Percentiles rank a stretch among this genome's conserved stretches.
Conservation (phyloP, 37 sponge, comb jelly and placozoan species). For the Corticium candelabrum region DNA sequence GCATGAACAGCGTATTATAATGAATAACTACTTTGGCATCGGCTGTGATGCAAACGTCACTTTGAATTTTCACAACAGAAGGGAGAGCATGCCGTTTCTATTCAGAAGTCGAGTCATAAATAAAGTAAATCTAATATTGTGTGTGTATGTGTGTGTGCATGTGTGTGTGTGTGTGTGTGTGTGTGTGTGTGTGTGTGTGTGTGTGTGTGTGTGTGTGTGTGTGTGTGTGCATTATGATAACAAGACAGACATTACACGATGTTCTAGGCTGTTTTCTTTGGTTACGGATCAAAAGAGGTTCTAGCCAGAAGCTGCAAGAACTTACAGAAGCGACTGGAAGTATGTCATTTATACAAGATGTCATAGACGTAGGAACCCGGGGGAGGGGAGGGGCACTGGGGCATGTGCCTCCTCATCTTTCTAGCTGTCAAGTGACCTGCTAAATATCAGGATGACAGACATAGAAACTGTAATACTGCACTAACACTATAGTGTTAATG, state of each 20-base stretch:
- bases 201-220: neutral
- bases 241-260: too few relatives aligned
- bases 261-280: conserved; percentile 76
- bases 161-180: neutral
- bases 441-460: too few relatives aligned
- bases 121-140: conserved; percentile 39
- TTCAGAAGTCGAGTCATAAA: conserved; percentile 73
- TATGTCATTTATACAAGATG: too few relatives aligned
- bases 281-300: conserved; percentile 75
- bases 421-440: too few relatives aligned
- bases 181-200: neutral
- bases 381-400: too few relatives aligned
- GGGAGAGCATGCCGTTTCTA: conserved; percentile 69
- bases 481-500: too few relatives aligned
- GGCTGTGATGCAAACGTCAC: conserved; percentile 89
- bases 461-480: too few relatives aligned
- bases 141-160: neutral
- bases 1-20: conserved; percentile 36
- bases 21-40: conserved; percentile 83
- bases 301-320: conserved; percentile 66
- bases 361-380: too few relatives aligned
- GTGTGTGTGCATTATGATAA: neutral
- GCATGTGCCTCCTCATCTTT: too few relatives aligned
- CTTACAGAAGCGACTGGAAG: conserved; percentile 47
- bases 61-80: conserved; percentile 74